A percentile compares a stretch with the other conserved stretches of the same genome.
Conservation (phyloP, 1,140 invertebrate species). For the Rhopalosiphum padi region DNA sequence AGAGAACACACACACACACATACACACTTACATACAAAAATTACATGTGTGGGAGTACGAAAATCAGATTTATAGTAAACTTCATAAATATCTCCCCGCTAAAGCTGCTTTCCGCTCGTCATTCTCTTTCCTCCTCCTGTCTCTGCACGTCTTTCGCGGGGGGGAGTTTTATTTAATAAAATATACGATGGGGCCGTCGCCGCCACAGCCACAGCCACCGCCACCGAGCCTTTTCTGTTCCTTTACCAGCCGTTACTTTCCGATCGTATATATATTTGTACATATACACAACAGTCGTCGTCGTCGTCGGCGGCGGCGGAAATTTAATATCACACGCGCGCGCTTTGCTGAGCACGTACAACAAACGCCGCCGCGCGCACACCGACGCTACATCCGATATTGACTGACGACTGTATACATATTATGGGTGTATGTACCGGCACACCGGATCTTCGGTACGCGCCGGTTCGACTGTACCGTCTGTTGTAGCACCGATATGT, state of each 20-base stretch:
- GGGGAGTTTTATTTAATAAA: constrained; percentile 40
- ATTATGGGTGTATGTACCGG: neutral
- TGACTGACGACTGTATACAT: neutral
- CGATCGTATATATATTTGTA: neutral
- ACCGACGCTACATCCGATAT: neutral
- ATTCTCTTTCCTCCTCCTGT: neutral
- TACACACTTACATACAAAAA: neutral
- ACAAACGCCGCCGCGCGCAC: neutral
- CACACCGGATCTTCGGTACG: neutral
- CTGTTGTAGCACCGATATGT: neutral
- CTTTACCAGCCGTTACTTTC: constrained; percentile 5
- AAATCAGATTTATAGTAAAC: constrained; percentile 32
- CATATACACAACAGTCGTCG: neutral
- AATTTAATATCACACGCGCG: constrained; percentile 38
- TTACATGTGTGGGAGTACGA: neutral
- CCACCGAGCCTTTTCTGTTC: neutral
- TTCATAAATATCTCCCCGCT: constrained; percentile 13
- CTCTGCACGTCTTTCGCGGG: neutral
- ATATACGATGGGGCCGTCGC: neutral
- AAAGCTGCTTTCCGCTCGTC: neutral
- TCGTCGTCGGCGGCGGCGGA: neutral
- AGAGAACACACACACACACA: neutral
- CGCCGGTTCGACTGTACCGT: neutral
- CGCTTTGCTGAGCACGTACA: neutral
- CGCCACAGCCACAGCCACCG: too few species aligned